Base-by-base conservation (phyloP, 1,140 invertebrate genomes). In the Drosophila sp. region DNA sequence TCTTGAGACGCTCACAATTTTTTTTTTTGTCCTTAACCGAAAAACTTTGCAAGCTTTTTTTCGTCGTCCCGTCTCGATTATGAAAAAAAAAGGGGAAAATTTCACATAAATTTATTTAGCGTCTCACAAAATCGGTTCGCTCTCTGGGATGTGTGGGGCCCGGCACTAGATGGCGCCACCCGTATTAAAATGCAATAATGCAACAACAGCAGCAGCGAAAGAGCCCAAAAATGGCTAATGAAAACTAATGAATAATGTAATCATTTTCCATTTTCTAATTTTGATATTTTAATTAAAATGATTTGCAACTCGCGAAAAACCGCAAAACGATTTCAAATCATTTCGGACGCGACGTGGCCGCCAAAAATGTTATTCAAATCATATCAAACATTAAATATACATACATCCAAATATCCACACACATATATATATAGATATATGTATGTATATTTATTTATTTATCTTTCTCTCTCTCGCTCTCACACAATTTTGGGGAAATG, bases 231-330 rank as follows among this genome's bases (percentile, higher is more conserved):
- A 89, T 78, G 80, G 80, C 80, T 89, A 89, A 89, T 89, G 84
- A 89, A 91, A 91, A 91, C 90, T 91, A 91, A 91, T 91, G 90
- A 91, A 91, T 91, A 91, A 91, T 91, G 90, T 90, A 91, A 91
- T 91, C 85, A 91, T 90, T 90, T 89, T 90, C 85, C 85, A 89
- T 89, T 89, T 89, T 89, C 80, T 84, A 90, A 90, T 90, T 91
- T 91, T 91, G 82, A 91, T 90, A 91, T 91, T 91, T 91, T 91
- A 91, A 91, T 91, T 91, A 91, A 91, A 91, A 91, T 91, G 90
- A 91, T 91, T 91, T 91, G 90, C 90, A 91, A 86, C 84, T 90
- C 85, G 84, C 89, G 80, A 89, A 87, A 50, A 90, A 90, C 90
- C 90, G 74, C 90, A 91, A 91, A 91, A 91, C 90, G 90, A 85